A percentile compares a stretch with the other conserved stretches of the same genome.
These are phyloP conservation scores for Cynodonichthys magdalenae DNA, from an alignment of 2,797 vertebrate genomes.

Conservation along the genomic window DNA sequence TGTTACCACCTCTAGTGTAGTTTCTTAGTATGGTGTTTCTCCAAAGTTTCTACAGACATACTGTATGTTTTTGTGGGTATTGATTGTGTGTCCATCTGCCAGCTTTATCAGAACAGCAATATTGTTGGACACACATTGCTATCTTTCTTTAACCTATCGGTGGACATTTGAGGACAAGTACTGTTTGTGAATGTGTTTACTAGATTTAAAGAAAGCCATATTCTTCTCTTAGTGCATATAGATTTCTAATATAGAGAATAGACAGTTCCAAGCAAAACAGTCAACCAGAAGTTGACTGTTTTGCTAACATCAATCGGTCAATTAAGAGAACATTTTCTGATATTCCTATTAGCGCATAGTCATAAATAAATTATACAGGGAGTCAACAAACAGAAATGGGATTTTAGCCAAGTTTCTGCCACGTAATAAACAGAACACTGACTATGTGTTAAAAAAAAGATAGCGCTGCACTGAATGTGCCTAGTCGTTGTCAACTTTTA, in stretches of 20 bases:
- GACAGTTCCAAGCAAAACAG: conserved; percentile 45
- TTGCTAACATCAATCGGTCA: conserved; percentile 2
- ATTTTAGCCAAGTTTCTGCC: conserved; percentile 28
- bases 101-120: conserved; percentile 83
- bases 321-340: not conserved
- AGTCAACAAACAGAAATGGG: conserved; percentile 21
- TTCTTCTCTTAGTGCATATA: conserved; percentile 53
- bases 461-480: conserved; percentile 8
- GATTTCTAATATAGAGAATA: conserved; percentile 40
- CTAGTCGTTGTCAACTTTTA: conserved; percentile 36
- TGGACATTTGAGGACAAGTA: conserved; percentile 59
- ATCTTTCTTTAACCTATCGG: conserved; percentile 79
- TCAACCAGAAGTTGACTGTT: conserved; percentile 45
- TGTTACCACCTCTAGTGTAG: conserved; percentile 90
- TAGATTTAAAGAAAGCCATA: conserved; percentile 60
- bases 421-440: conserved; percentile 23
- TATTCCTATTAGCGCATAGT: not conserved
- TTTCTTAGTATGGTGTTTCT: conserved; percentile 67
- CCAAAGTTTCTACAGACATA: conserved; percentile 38
- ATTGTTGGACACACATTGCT: conserved; percentile 85
- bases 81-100: conserved; percentile 72
- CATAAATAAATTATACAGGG: not conserved
- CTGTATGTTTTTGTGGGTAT: conserved; percentile 24
- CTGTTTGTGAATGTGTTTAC: conserved; percentile 54
- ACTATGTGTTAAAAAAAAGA: conserved; percentile 25